Percentiles rank a stretch among this genome's conserved stretches.
Evolutionary conservation across 2,797 vertebrate species (phyloP).

Genomic region (Myotis vivesi): DNA sequence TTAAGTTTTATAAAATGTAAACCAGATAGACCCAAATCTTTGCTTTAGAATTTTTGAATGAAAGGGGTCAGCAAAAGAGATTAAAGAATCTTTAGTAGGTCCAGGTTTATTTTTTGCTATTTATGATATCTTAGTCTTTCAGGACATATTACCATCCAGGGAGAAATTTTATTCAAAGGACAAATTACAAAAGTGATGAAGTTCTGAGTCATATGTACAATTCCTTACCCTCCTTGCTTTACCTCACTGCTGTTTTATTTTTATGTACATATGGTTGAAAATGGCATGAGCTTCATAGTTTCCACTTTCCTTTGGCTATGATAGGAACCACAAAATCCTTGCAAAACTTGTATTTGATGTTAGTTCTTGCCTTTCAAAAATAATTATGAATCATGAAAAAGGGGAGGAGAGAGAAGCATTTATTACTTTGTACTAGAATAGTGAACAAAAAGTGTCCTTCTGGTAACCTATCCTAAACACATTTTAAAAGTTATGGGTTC

Average conservation of each 20-base stretch:
- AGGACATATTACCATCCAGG: conserved; percentile 58
- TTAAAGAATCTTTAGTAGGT: conserved; percentile 65
- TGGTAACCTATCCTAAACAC: background rate
- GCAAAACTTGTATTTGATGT: conserved; percentile 17
- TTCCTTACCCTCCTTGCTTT: background rate
- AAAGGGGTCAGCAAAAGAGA: background rate
- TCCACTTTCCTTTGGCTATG: conserved; percentile 58
- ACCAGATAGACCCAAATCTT: background rate
- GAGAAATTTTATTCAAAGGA: conserved; percentile 62
- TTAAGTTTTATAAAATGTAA: conserved; percentile 24
- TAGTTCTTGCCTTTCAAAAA: background rate
- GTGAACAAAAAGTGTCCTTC: background rate
- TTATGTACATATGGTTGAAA: conserved; percentile 21
- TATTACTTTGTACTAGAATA: background rate
- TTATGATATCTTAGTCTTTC: conserved; percentile 67
- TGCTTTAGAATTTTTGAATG: conserved; percentile 39
- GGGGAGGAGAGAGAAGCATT: background rate
- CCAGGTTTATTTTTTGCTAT: conserved; percentile 57
- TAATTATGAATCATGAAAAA: background rate
- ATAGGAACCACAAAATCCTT: conserved; percentile 28
- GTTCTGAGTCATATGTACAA: background rate
- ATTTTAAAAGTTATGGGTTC: too few species aligned
- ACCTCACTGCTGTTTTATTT: conserved; percentile 5
- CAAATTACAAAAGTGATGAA: conserved; percentile 64
- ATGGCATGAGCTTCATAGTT: background rate